Evolutionary conservation across 1,140 invertebrate genomes (phyloP).

Genomic region (Drosophila sp.): DNA sequence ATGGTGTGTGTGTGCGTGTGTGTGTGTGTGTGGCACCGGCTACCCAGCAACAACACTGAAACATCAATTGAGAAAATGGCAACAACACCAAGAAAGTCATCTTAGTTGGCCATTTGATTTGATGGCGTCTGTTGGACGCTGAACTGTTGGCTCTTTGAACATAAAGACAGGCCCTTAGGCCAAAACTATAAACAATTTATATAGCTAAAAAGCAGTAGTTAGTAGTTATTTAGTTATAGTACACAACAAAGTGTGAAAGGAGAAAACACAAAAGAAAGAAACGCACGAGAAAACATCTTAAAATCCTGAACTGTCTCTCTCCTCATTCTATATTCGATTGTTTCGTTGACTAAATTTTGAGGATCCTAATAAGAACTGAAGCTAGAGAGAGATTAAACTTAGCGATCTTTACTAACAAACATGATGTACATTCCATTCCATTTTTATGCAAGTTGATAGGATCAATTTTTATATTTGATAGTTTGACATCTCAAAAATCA

Average conservation of each 20-base stretch:
- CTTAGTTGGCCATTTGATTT: constrained; percentile 52
- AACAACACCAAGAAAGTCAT: constrained; percentile 22
- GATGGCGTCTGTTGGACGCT: constrained; percentile 45
- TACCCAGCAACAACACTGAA: constrained; percentile 24
- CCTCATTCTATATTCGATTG: too few species aligned
- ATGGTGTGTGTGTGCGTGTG: constrained; percentile 38
- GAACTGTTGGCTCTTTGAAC: constrained; percentile 21
- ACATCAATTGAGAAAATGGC: constrained; percentile 49
- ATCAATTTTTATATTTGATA: too few species aligned
- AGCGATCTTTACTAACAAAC: too few species aligned
- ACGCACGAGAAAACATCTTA: neutral
- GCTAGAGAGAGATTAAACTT: too few species aligned
- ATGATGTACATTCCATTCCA: too few species aligned
- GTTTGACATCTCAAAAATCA: too few species aligned
- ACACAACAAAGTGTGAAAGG: neutral
- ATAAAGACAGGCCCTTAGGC: constrained; percentile 49
- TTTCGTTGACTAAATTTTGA: too few species aligned
- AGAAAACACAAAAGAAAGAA: neutral
- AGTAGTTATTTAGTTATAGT: too few species aligned
- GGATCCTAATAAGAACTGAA: too few species aligned
- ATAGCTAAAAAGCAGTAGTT: too few species aligned
- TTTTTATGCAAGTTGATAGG: too few species aligned
- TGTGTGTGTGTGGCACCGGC: constrained; percentile 52
- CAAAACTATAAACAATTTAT: constrained; percentile 3
- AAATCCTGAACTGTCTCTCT: too few species aligned